Evolutionary conservation across 2,113 vertebrate species (phyloP).

Genomic region (Ranitomeya imitator): DNA sequence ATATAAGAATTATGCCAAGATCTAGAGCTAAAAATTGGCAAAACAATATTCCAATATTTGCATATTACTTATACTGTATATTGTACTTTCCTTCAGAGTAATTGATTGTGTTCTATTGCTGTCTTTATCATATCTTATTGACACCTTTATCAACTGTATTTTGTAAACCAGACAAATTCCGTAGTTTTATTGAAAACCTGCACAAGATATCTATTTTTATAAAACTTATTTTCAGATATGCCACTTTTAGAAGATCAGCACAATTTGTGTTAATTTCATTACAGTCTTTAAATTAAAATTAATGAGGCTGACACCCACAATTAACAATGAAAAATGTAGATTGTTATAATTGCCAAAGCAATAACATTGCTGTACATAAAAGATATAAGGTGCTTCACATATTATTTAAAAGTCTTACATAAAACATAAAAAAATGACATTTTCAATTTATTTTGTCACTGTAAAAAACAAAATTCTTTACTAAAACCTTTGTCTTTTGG

Average conservation of each 20-base stretch:
- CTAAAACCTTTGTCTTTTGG: slow-evolving; percentile 98
- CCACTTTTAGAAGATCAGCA: slow-evolving; percentile 99
- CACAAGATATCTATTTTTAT: background rate
- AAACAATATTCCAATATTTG: background rate
- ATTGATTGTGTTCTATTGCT: background rate
- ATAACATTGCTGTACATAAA: slow-evolving; percentile 97
- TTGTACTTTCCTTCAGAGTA: background rate
- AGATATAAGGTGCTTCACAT: slow-evolving; percentile 94
- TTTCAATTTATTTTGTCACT: slow-evolving; percentile 99
- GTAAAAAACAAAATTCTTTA: slow-evolving; percentile 93
- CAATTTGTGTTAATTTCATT: slow-evolving; percentile 99
- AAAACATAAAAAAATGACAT: slow-evolving; percentile 98
- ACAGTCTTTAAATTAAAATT: slow-evolving; percentile 99
- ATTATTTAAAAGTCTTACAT: slow-evolving; percentile 93
- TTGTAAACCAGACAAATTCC: background rate
- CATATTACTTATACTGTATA: background rate
- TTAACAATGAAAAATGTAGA: slow-evolving; percentile 99
- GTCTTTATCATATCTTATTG: background rate
- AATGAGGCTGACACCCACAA: slow-evolving; percentile 99
- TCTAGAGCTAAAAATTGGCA: background rate
- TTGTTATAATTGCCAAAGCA: slow-evolving; percentile 99
- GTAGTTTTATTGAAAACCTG: background rate
- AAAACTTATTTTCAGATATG: slow-evolving; percentile 75
- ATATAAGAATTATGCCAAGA: background rate
- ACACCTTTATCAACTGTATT: background rate